A percentile compares a stretch with the other conserved stretches of the same genome.
Evolutionary conservation across 2,888 invertebrate species (phyloP).

Genomic region (Pinctada fucata): DNA sequence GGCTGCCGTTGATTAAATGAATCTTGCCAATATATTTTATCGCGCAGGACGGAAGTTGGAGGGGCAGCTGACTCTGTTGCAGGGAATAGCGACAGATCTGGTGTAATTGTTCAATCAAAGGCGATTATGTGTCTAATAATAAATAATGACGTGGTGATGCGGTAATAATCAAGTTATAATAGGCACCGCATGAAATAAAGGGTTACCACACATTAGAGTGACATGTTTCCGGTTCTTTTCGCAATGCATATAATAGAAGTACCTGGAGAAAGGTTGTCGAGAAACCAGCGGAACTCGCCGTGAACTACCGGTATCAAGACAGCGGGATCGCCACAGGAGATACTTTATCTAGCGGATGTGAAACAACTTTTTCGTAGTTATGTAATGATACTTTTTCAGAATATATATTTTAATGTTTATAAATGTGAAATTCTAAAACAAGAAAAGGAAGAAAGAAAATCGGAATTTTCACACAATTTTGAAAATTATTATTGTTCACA

Average conservation of each 20-base stretch:
- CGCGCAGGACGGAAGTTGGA: background rate
- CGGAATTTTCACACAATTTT: too few relatives aligned
- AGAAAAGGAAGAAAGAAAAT: too few relatives aligned
- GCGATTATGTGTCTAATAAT: conserved; percentile 3
- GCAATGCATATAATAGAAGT: background rate
- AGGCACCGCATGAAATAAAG: conserved; percentile 7
- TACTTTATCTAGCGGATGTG: too few relatives aligned
- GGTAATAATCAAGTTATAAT: conserved; percentile 19
- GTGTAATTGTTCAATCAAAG: background rate
- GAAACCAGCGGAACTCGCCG: too few relatives aligned
- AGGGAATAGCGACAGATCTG: background rate
- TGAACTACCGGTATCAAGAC: background rate
- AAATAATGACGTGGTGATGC: conserved; percentile 17
- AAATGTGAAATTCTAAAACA: too few relatives aligned
- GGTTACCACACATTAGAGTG: background rate
- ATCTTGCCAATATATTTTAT: background rate
- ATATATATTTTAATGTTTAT: too few relatives aligned
- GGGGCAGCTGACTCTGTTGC: background rate
- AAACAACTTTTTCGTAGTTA: too few relatives aligned
- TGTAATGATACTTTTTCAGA: too few relatives aligned
- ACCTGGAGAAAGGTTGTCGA: background rate
- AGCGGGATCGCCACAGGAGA: background rate
- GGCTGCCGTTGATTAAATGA: conserved; percentile 22
- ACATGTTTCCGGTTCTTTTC: background rate
- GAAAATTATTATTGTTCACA: too few relatives aligned